Evolutionary conservation across 2,113 vertebrate species (phyloP), one percentile per base, ranked within the genome.

Genomic region (Forbesichthys papilliferus): DNA sequence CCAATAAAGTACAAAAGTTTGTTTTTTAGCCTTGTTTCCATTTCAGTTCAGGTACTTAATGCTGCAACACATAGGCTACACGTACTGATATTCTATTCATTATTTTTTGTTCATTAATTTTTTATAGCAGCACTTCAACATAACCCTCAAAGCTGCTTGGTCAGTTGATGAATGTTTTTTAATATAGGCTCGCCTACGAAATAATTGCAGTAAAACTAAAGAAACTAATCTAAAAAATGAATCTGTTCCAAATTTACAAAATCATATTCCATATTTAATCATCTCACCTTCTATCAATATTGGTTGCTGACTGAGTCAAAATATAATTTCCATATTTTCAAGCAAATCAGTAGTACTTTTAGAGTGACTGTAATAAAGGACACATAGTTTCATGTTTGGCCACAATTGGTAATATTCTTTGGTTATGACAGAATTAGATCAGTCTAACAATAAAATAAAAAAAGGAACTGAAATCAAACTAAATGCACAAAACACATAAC

Each of bases 261-360:
- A 42, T 42, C 36, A 42, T 42, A 42, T 7, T 42, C 5, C 4
- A 42, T 42, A 8, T 42, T 42, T 42, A 42, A 42, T 42, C 65
- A 58, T 66, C 72, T 54, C 66, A 64, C 65, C 85, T 80, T 77
- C 66, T 75, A 59, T 66, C 71, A 42, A 7, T 42, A 5, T 42
- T 42, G 36, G 3, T 42, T 5, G 7, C 36, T 42, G 36, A 66
- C 27, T 27, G 27, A 27, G 2, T 27, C 27, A 83, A 80, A 83
- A 88, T 86, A 80, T 73, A 1, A 87, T 87, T 85, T 85, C 74
- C 82, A 84, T 85, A 84, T 82, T 84, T 89, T 88, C 79, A 59
- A 62, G 77, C 71, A 70, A 53, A 2, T 64, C 75, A 80, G 86
- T 87, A 78, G 78, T 16, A 16, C 14, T 9, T 18, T 34, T 53